Evolutionary conservation across 2,113 vertebrate species (phyloP).

Genomic region (human (Homo sapiens)): GRCh38 chrX:72989001-72989500

Average conservation of each 20-base stretch:
- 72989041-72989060: background rate
- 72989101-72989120: background rate
- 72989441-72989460: too few relatives aligned
- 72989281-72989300: background rate
- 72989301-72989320: background rate
- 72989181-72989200: background rate
- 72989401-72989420: too few relatives aligned
- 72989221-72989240: background rate
- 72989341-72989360: background rate
- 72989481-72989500: too few relatives aligned
- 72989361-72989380: background rate
- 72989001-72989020: background rate
- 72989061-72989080: background rate
- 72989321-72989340: background rate
- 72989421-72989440: too few relatives aligned
- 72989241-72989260: background rate
- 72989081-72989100: background rate
- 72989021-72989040: background rate
- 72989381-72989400: too few relatives aligned
- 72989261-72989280: background rate
- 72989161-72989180: background rate
- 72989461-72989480: too few relatives aligned
- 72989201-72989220: background rate
- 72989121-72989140: background rate
- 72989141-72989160: background rate